Conservation (phyloP, 2,888 invertebrate genomes). For the Atrina japonica region DNA sequence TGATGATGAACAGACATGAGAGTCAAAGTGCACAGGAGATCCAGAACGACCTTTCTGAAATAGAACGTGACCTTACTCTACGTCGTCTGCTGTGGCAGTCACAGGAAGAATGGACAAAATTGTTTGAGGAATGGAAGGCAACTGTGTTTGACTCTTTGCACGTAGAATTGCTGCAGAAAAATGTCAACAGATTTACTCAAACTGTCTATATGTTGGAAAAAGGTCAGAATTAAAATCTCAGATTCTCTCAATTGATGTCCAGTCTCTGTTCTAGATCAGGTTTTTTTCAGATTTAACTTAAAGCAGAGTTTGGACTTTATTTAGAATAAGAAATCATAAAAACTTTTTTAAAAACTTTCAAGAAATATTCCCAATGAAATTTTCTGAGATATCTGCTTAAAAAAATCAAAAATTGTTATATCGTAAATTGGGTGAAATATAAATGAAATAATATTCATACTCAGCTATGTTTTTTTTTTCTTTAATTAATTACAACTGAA, state of each 20-base stretch:
- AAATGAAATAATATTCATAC: no score
- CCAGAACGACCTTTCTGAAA: conserved; percentile 77
- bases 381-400: no score
- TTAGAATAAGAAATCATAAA: no score
- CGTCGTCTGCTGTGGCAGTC: conserved; percentile 79
- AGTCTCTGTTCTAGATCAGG: no score
- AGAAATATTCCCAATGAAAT: neutral
- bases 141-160: conserved; percentile 77
- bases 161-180: conserved; percentile 79
- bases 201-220: conserved; percentile 81
- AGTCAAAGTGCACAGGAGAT: conserved; percentile 76
- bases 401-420: no score
- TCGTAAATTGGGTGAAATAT: no score
- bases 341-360: no score
- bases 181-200: conserved; percentile 80
- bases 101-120: conserved; percentile 77
- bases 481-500: no score
- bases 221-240: conserved; percentile 62
- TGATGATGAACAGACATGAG: conserved; percentile 67
- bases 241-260: no score
- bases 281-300: no score
- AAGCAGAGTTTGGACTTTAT: no score
- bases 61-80: conserved; percentile 79
- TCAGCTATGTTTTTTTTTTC: no score
- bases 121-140: conserved; percentile 78